Conservation (phyloP, 2,113 vertebrate species). For the Calyptomena viridis region DNA sequence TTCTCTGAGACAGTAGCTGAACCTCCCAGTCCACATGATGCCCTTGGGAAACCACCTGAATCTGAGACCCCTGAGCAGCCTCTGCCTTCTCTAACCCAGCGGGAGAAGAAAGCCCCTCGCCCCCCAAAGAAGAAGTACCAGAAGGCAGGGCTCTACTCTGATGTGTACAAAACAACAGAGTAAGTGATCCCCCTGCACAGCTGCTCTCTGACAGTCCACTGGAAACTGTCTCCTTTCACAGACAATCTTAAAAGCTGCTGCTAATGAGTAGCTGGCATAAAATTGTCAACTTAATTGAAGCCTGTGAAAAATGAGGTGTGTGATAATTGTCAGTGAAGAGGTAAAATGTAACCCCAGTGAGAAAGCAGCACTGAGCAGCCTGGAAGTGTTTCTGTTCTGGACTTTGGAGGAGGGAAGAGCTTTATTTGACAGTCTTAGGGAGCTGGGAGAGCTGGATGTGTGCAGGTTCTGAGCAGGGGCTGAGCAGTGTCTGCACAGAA, state of each 20-base stretch:
- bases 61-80: slow-evolving; percentile 66
- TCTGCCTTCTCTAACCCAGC: slow-evolving; percentile 69
- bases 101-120: slow-evolving; percentile 81
- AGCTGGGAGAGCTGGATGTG: background rate
- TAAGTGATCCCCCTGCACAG: no score
- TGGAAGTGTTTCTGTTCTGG: background rate
- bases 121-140: slow-evolving; percentile 92
- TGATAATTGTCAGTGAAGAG: background rate
- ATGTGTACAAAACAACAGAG: slow-evolving; percentile 95
- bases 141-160: slow-evolving; percentile 95
- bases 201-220: background rate
- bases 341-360: background rate
- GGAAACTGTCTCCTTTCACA: background rate
- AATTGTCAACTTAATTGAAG: background rate
- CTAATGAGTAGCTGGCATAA: background rate
- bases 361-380: background rate
- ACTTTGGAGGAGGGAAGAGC: background rate
- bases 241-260: background rate
- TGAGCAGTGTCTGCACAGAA: background rate
- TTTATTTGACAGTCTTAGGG: background rate
- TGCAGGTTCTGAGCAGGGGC: background rate
- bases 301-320: background rate
- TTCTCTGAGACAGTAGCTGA: slow-evolving; percentile 72
- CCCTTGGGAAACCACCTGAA: slow-evolving; percentile 68
- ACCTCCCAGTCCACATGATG: slow-evolving; percentile 68